Evolutionary conservation across 2,888 invertebrate species (phyloP), one percentile per base, ranked within the genome.

Genomic region (Troglohyphantes excavatus): DNA sequence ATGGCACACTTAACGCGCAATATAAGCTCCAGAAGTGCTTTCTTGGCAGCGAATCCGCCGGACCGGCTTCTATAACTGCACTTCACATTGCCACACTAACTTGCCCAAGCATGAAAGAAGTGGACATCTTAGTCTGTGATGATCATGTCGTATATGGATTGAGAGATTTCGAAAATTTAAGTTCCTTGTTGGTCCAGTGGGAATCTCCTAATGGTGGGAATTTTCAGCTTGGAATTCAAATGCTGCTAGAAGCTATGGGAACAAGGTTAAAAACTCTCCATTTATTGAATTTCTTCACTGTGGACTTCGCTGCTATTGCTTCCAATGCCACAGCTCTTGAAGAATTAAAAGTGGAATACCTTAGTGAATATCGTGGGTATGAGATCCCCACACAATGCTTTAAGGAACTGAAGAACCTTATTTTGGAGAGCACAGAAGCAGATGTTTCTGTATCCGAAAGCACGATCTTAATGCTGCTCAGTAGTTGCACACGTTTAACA

Each of bases 51-150:
- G 21, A 68, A 2, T 46, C 46, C 1, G 3, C 21, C 9, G 61
- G 70, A 9, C 29, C 21, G 33, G 82, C 87, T 19, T 43, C 82
- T 11, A 13, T 65, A 2, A 13, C 29, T 19, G 46, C 63, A 17
- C 29, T 87, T 23, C 81, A 87, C 11, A 86, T 90, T 26, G 90
- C 86, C 0, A 73, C 90, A n/a, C 11, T 76, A 27, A 90, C 90
- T 0, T 90, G 90, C 46, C 90, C 90, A 2, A 0, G 23, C n/a
- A 61, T 90, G 53, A 53, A 72, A 39, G 86, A 90, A 19, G 19
- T 90, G 0, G 76, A 75, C 29, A 26, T 72, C 19, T 67, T 90
- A 21, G 72, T 72, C 0, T 78, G 27, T 39, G 87, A 87, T 53
- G 53, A 83, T 19, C 53, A 87, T 11, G 87, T 83, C 11, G 27